These are phyloP conservation scores for Xenus cinereus DNA, from an alignment of 2,113 vertebrate species.

Conservation along the genomic window DNA sequence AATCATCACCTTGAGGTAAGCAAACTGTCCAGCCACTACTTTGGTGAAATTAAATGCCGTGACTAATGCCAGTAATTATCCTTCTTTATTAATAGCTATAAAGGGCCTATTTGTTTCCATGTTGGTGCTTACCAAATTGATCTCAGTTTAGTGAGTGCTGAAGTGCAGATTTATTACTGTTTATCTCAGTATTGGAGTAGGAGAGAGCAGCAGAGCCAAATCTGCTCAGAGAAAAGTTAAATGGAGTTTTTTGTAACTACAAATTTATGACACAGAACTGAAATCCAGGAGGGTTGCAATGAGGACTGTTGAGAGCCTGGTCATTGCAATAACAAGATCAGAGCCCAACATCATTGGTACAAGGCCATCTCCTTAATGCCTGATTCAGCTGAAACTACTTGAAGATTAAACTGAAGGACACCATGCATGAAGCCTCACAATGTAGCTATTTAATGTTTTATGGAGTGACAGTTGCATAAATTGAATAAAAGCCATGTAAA, in stretches of 20 bases:
- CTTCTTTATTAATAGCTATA: slow-evolving; percentile 60
- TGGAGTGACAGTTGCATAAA: not conserved
- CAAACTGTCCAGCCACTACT: not conserved
- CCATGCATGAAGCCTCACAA: not conserved
- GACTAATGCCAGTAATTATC: slow-evolving; percentile 60
- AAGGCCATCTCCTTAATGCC: not conserved
- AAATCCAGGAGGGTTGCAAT: not conserved
- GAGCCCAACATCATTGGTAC: not conserved
- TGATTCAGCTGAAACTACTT: not conserved
- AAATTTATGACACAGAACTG: not conserved
- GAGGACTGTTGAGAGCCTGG: not conserved
- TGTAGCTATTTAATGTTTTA: slow-evolving; percentile 2
- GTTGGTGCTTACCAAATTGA: slow-evolving; percentile 52
- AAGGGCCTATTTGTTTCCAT: slow-evolving; percentile 60
- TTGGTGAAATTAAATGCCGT: slow-evolving; percentile 51
- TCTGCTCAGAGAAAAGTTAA: not conserved
- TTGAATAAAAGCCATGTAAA: not conserved
- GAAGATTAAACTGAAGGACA: slow-evolving; percentile 33
- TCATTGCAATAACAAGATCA: not conserved
- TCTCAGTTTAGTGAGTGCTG: slow-evolving; percentile 26
- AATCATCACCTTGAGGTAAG: slow-evolving; percentile 50
- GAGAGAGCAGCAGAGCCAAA: not conserved
- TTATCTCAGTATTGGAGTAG: not conserved
- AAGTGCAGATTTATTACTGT: slow-evolving; percentile 30
- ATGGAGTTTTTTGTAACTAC: not conserved